Evolutionary conservation across 2,888 invertebrate species (phyloP).

Genomic region (Polymixis flavicincta): DNA sequence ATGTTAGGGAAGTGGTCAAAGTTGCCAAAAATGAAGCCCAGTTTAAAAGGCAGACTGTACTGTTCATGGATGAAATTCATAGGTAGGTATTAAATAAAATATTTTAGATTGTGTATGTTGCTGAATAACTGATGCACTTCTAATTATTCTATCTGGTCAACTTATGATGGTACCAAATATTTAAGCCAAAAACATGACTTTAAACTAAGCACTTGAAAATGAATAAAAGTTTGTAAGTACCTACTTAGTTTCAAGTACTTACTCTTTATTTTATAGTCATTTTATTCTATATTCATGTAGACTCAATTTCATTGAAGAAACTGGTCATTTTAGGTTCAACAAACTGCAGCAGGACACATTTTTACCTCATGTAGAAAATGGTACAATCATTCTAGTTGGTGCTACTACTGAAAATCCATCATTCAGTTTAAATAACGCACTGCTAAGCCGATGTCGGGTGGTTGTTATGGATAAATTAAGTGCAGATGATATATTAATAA

Average conservation of each 20-base stretch:
- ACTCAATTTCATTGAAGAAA: not conserved
- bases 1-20: conserved; percentile 94
- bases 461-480: conserved; percentile 93
- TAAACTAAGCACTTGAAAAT: not conserved
- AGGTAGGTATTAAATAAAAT: conserved; percentile 77
- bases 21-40: conserved; percentile 93
- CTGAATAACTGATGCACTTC: too few species aligned
- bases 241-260: too few species aligned
- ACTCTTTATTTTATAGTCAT: too few species aligned
- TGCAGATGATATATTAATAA: conserved; percentile 90
- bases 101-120: not conserved
- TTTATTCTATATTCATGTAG: too few species aligned
- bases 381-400: conserved; percentile 94
- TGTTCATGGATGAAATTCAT: conserved; percentile 97
- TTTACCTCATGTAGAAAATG: conserved; percentile 95
- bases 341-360: conserved; percentile 96
- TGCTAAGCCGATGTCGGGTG: conserved; percentile 95
- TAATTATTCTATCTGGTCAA: not conserved
- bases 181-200: not conserved
- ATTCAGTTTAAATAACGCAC: conserved; percentile 94
- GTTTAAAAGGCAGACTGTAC: conserved; percentile 93
- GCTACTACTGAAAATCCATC: conserved; percentile 98
- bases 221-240: too few species aligned
- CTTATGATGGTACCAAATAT: not conserved
- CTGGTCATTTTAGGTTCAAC: conserved; percentile 91